Conservation (phyloP, 2,113 vertebrate species). For the Aythya baeri region DNA sequence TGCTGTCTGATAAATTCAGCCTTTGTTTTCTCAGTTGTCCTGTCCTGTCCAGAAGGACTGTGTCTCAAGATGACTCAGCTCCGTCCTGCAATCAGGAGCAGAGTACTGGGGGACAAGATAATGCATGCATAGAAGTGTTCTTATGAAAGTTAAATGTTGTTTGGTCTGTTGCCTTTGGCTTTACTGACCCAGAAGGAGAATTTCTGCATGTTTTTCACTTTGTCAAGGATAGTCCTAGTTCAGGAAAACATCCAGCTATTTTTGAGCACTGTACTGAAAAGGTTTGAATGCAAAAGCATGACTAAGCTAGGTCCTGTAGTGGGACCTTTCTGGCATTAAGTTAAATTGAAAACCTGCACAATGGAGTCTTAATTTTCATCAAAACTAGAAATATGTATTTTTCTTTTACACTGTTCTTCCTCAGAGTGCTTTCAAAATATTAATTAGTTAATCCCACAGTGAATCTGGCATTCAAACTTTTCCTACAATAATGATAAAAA, state of each 20-base stretch:
- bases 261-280: not conserved
- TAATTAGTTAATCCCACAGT: slow-evolving; percentile 33
- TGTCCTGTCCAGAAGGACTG: not conserved
- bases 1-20: not conserved
- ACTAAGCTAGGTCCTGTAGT: not conserved
- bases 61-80: not conserved
- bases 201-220: not conserved
- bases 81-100: not conserved
- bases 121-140: not conserved
- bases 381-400: not conserved
- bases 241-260: not conserved
- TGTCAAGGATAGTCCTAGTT: not conserved
- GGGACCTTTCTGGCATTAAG: not conserved
- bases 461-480: not conserved
- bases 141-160: not conserved
- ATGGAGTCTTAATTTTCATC: not conserved
- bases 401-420: not conserved
- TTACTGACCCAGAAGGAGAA: not conserved
- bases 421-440: slow-evolving; percentile 17
- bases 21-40: not conserved
- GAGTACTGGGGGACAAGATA: not conserved
- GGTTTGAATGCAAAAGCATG: not conserved
- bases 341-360: not conserved
- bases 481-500: not conserved
- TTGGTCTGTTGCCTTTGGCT: not conserved